Conservation (phyloP, 2,113 vertebrate species). For the Crotalus helleri region DNA sequence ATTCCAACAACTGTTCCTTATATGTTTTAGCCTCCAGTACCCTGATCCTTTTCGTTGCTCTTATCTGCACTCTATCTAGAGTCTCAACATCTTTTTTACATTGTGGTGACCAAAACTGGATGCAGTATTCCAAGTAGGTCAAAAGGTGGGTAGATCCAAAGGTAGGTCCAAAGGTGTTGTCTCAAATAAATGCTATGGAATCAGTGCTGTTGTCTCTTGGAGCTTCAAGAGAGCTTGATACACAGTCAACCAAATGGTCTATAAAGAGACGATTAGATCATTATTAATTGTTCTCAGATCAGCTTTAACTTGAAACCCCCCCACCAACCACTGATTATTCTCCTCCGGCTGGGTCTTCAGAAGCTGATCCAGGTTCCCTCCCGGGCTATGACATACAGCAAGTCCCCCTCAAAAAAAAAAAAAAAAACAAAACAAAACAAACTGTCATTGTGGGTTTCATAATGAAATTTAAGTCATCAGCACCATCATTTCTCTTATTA, state of each 20-base stretch:
- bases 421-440: too few relatives aligned
- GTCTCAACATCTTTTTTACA: too few relatives aligned
- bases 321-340: neutral
- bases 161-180: neutral
- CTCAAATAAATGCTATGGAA: neutral
- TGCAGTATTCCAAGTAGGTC: too few relatives aligned
- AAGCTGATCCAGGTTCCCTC: neutral
- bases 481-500: conserved; percentile 70
- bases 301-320: neutral
- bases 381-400: neutral
- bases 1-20: too few relatives aligned
- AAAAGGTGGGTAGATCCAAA: too few relatives aligned
- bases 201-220: neutral
- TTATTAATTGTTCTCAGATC: conserved; percentile 6
- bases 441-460: conserved; percentile 35
- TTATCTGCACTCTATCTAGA: too few relatives aligned
- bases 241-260: neutral
- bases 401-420: conserved; percentile 34
- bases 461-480: conserved; percentile 62
- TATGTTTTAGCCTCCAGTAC: too few relatives aligned
- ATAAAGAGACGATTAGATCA: neutral
- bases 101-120: too few relatives aligned
- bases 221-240: neutral
- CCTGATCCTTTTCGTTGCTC: too few relatives aligned
- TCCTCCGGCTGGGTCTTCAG: neutral